These are phyloP conservation scores for Notarius quadriscutis DNA, from an alignment of 2,113 vertebrate genomes.

Conservation along the genomic window DNA sequence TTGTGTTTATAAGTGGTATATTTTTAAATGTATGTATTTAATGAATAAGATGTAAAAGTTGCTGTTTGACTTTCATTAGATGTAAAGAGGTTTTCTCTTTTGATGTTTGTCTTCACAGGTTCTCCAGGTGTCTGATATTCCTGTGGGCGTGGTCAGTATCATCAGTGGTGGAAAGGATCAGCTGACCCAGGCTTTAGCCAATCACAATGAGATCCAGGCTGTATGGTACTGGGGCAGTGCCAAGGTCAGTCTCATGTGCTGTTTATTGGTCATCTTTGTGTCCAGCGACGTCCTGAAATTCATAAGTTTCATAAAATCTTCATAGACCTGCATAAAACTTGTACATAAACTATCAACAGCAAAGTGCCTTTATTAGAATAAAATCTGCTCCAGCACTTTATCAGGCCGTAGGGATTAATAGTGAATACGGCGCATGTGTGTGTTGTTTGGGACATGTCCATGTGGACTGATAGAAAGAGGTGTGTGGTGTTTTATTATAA, in stretches of 20 bases:
- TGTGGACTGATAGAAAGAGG: neutral
- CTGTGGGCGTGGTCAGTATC: constrained; percentile 82
- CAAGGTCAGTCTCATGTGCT: constrained; percentile 68
- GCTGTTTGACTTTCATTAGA: neutral
- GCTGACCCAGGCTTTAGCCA: constrained; percentile 79
- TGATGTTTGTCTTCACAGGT: constrained; percentile 66
- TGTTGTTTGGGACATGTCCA: neutral
- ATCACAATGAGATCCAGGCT: constrained; percentile 85
- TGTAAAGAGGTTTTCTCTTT: neutral
- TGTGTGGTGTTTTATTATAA: neutral
- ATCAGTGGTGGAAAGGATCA: constrained; percentile 79
- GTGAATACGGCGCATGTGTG: neutral
- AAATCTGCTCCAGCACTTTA: neutral
- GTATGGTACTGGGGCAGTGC: constrained; percentile 88
- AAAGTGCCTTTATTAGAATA: neutral
- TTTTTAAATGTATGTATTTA: neutral
- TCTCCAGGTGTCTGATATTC: constrained; percentile 76
- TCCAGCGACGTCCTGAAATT: neutral
- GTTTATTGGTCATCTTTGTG: neutral
- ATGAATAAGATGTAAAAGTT: neutral
- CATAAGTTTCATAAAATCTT: neutral
- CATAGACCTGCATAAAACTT: neutral
- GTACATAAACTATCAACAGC: neutral
- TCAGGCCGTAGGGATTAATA: neutral
- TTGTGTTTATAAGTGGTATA: neutral